Base-by-base conservation (phyloP, 35 echinoderm and acorn worm genomes). In the Hemicentrotus pulcherrimus region DNA sequence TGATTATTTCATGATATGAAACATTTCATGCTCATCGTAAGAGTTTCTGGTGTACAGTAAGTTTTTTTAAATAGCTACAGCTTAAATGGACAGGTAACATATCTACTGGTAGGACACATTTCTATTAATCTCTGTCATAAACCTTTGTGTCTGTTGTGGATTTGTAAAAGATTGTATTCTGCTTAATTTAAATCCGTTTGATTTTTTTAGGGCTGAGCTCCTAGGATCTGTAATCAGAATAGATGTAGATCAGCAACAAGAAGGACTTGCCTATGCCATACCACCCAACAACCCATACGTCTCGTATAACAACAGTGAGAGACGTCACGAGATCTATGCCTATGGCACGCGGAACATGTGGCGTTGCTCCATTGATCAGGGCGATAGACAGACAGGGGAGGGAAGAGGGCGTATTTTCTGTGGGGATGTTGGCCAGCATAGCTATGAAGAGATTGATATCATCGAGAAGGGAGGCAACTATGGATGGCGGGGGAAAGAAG, bases 301-400 rank as follows among this genome's bases (percentile, higher is more conserved):
- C 28, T 33, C 48, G 4, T 61, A 94, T 12, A 95, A 95, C 78
- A 61, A 92, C 18, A 87, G 87, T 2, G 32, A 58, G 24, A 85
- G 91, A 55, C 86, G 96, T 11, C 96, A 96, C 52, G 98, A 99
- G 87, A 99, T 96, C 59, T 99, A 97, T 48, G 97, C 98, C 5
- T 99, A 99, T 61, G 98, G 98, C 22, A 90, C 95, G 8, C 97
- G 98, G 32, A 99, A 99, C 91, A 97, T 99, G 94, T 99, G 98
- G 98, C 92, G 98, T 32, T 99, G 98, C 95, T 94, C 97, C 0
- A 94, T 97, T 35, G 98, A 99, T 85, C 32, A 92, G 88, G 98
- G 98, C 1, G 97, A 99, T 35, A 65, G 33, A 32, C 65, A 96
- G 32, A 99, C 96, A 16, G 97, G 98, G 28, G 78, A 99, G 28